Evolutionary conservation across 2,113 vertebrate species (phyloP), one percentile per base, ranked within the genome.

Genomic region (Amphilophus citrinellus): DNA sequence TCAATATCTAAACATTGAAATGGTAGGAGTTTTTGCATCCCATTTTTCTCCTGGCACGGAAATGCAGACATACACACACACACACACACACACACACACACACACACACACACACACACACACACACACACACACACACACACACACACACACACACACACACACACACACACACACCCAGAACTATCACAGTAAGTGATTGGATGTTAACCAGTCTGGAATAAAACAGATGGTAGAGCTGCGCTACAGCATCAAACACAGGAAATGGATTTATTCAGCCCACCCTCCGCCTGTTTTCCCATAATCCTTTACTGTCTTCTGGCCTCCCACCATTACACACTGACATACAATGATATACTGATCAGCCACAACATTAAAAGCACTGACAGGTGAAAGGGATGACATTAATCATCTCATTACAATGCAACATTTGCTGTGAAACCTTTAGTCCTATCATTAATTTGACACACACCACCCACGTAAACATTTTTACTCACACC

Each of bases 191-290:
- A 77, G 79, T 75, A 91, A 88, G 87, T 80, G 84, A 91, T 86
- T 87, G 89, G 84, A 87, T 91, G 65, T 87, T 91, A 91, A 90
- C 86, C 90, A 88, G 80, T 80, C 80, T 87, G 85, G 79, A 91
- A 86, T 75, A 86, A 92, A 92, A 88, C 84, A 89, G 86, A 93
- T 88, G 85, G 84, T 87, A 80, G 37, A 7, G 39, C 83, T 84
- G 50, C 7, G 30, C 84, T 78, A 76, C 32, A 77, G 71, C 61
- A 76, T 58, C 71, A 82, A 92, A 90, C 63, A 77, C 84, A 90
- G 86, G 90, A 92, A 92, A 88, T 91, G 58, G 88, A 92, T 91
- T 92, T 86, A 80, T 83, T 30, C 82, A 79, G 61, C 79, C 90
- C 88, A 56, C 44, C 61, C 76, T 63, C 59, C 76, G 75, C 58